These are phyloP conservation scores for Drosophila mojavensis DNA, from an alignment of 1,140 invertebrate species.

Conservation along the genomic window DNA sequence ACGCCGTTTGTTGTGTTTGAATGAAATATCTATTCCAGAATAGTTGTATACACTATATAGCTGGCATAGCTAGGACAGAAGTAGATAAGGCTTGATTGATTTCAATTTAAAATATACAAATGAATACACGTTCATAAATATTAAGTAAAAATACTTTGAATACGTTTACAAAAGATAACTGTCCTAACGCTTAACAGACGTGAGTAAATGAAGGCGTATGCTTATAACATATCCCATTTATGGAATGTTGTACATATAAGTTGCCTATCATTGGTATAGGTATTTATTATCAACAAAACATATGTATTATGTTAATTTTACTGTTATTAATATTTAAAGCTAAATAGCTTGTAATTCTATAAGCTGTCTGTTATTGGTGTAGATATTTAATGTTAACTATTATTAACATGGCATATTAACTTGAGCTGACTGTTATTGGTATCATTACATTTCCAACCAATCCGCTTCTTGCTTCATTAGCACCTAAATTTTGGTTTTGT, in stretches of 20 bases:
- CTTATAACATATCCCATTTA: not conserved
- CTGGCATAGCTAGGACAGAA: constrained; percentile 15
- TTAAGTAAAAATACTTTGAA: not conserved
- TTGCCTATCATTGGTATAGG: no score
- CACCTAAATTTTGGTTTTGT: no score
- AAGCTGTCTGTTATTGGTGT: no score
- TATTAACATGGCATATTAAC: not conserved
- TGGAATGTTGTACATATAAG: no score
- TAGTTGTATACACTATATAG: constrained; percentile 15
- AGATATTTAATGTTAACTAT: not conserved
- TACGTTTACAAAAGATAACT: not conserved
- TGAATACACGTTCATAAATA: not conserved
- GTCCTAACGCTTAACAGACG: not conserved
- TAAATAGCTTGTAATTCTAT: no score
- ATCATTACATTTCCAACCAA: no score
- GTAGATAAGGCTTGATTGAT: constrained; percentile 17
- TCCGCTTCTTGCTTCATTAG: no score
- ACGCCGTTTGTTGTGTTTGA: constrained; percentile 23
- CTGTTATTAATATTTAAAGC: no score
- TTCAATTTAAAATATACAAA: constrained; percentile 2
- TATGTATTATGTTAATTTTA: no score
- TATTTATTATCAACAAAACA: not conserved
- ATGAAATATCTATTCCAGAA: constrained; percentile 20
- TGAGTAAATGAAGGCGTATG: not conserved
- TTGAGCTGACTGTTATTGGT: no score